Base-by-base conservation (phyloP, 2,113 vertebrate genomes). In the Dendropsophus ebraccatus region DNA sequence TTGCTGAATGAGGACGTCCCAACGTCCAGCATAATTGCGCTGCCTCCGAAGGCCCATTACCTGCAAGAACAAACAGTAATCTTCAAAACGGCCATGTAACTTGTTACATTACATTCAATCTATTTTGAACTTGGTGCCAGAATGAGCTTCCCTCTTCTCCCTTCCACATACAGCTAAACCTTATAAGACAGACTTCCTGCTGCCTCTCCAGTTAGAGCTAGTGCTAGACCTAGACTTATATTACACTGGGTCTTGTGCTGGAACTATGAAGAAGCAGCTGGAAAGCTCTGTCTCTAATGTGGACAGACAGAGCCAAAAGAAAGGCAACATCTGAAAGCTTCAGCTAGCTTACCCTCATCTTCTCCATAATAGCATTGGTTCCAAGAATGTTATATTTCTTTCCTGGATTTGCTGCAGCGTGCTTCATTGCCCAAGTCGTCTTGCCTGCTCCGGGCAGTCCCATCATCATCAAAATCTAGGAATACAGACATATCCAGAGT, bases 331-430 rank as follows among this genome's bases (percentile, higher is more conserved):
- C 41, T 41, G 8, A 41, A 41, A 5, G 41, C 41, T 41, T 41
- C 41, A 3, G 8, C 3, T 41, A 41, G 3, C 41, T 8, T 41
- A 41, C 41, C 95, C 96, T 95, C 97, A 98, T 98, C 88, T 98
- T 98, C 87, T 97, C 97, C 96, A 98, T 97, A 88, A 98, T 98
- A 87, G 97, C 95, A 16, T 98, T 98, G 83, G 97, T 98, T 1
- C 97, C 97, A 87, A 98, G 91, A 87, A 97, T 97, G 91, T 97
- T 98, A 91, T 95, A 98, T 76, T 97, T 97, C 91, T 96, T 98
- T 45, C 92, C 91, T 0, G 97, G 96, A 87, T 97, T 93, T 47
- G 89, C 92, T 23, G 93, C 93, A 0, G 96, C 94, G 1, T 97
- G 94, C 67, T 96, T 97, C 16, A 94, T 90, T 17, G 96, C 97